These are phyloP conservation scores for Ischnura elegans DNA, from an alignment of 2,888 invertebrate genomes.

Conservation along the genomic window DNA sequence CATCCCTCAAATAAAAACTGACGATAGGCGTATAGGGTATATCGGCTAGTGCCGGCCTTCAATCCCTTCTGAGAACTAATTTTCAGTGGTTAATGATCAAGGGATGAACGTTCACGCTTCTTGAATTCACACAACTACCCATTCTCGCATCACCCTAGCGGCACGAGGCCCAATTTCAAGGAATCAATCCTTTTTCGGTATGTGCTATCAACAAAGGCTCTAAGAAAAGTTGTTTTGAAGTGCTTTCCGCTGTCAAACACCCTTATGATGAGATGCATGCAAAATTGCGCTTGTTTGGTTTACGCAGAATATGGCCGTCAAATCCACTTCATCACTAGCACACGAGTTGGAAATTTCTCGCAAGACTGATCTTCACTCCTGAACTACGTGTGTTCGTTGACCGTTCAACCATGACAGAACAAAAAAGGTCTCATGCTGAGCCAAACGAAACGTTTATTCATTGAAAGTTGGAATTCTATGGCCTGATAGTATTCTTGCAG, in stretches of 20 bases:
- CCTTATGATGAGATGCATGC: not conserved
- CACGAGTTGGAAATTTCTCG: not conserved
- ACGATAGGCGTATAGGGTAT: not conserved
- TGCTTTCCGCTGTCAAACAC: not conserved
- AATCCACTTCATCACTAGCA: not conserved
- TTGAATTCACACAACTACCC: too few relatives aligned
- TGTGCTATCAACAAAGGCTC: not conserved
- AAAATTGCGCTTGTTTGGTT: not conserved
- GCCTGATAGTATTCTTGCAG: not conserved
- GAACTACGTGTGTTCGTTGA: not conserved
- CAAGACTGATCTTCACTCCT: not conserved
- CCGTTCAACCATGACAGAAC: not conserved
- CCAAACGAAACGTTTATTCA: not conserved
- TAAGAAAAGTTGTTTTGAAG: not conserved
- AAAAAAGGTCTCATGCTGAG: not conserved
- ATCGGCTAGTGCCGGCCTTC: not conserved
- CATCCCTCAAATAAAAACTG: too few relatives aligned
- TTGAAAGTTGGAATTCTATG: not conserved
- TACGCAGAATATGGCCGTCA: not conserved
- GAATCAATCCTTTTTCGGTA: not conserved
- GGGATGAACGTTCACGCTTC: conserved; percentile 4
- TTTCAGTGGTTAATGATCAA: conserved; percentile 38
- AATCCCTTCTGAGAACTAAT: not conserved
- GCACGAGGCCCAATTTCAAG: not conserved
- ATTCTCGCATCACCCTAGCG: not conserved